Percentiles rank a stretch among this genome's conserved stretches.
phyloP scores from a whole-genome alignment of 2,888 invertebrate genomes.

The Idaea straminata region DNA sequence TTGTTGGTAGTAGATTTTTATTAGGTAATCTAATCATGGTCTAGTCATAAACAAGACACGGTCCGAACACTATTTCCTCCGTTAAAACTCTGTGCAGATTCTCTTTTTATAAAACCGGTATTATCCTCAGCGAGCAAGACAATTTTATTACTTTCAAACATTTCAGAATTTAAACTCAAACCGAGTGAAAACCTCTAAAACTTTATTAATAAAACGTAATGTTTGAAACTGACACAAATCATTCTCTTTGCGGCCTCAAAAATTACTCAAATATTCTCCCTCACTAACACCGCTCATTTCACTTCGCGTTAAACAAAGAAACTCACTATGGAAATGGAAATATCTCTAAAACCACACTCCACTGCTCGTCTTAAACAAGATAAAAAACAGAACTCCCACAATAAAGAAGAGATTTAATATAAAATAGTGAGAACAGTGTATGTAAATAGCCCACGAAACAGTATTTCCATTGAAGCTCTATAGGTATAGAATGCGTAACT shows the following conservation, averaged over 20 bases:
- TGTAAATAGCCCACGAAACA: constrained; percentile 23
- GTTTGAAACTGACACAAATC: constrained; percentile 1
- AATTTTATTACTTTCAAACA: constrained; percentile 1
- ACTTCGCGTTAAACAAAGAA: constrained; percentile 48
- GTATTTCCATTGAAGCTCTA: constrained; percentile 20
- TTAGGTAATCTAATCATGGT: neutral
- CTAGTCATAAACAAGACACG: neutral
- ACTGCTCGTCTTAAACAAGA: constrained; percentile 37
- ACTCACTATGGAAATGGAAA: constrained; percentile 36
- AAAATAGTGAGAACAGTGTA: constrained; percentile 31
- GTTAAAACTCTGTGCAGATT: neutral
- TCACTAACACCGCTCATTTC: constrained; percentile 47
- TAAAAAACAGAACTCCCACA: constrained; percentile 31
- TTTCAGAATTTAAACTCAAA: neutral
- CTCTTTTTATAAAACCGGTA: neutral
- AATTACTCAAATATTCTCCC: constrained; percentile 53
- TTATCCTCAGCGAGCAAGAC: neutral
- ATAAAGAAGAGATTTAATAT: constrained; percentile 37
- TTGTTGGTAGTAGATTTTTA: no score
- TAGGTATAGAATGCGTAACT: constrained; percentile 23
- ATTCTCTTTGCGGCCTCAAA: constrained; percentile 25
- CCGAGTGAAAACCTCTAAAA: neutral
- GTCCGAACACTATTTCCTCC: neutral
- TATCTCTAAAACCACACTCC: constrained; percentile 42
- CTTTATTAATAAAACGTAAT: constrained; percentile 1